Percentiles rank a stretch among this genome's conserved stretches.
Evolutionary conservation across 2,113 vertebrate genomes (phyloP).

Genomic region (Emydura subglobosa): DNA sequence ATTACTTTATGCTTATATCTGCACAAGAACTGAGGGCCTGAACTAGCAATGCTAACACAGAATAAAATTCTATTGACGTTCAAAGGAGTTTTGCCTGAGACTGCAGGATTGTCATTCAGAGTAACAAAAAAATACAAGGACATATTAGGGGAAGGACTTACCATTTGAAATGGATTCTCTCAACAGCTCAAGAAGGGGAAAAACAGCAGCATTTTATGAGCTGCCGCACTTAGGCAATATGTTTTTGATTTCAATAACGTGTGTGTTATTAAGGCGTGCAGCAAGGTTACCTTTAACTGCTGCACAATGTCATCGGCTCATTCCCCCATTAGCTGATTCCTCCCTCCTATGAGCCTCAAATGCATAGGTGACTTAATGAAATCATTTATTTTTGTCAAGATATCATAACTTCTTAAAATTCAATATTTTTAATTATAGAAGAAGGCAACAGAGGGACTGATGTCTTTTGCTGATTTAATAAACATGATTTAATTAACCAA

Average conservation of each 20-base stretch:
- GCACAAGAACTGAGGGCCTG: background rate
- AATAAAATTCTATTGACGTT: constrained; percentile 17
- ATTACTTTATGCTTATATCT: background rate
- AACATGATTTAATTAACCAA: background rate
- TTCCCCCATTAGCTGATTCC: background rate
- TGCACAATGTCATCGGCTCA: background rate
- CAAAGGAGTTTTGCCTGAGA: background rate
- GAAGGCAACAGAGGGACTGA: background rate
- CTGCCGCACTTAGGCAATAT: background rate
- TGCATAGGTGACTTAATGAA: background rate
- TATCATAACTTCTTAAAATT: background rate
- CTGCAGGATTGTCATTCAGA: background rate
- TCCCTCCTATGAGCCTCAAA: background rate
- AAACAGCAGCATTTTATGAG: background rate
- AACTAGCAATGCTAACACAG: background rate
- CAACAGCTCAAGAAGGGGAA: background rate
- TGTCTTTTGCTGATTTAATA: background rate
- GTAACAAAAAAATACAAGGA: background rate
- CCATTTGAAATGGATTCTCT: constrained; percentile 25
- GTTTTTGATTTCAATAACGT: background rate
- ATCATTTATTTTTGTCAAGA: background rate
- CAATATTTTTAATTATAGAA: background rate
- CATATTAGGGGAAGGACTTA: constrained; percentile 11
- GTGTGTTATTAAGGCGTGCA: background rate
- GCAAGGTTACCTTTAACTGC: background rate